Evolutionary conservation across 2,113 vertebrate genomes (phyloP).

Genomic region (Thinocorus orbignyianus): DNA sequence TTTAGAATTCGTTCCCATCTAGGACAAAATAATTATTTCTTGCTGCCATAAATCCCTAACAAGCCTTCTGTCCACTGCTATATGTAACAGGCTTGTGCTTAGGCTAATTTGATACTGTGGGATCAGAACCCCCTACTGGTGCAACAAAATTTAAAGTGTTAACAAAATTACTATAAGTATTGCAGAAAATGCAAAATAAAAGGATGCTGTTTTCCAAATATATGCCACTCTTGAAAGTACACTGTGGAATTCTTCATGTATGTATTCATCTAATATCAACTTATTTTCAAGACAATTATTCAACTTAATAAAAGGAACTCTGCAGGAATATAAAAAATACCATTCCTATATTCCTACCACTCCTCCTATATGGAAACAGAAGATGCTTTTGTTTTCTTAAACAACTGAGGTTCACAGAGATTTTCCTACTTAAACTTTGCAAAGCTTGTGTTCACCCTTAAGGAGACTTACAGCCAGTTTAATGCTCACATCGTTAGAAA

Average conservation of each 20-base stretch:
- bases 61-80: background rate
- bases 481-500: background rate
- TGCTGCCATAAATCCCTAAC: conserved; percentile 6
- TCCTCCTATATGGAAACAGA: conserved; percentile 1
- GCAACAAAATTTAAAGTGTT: conserved; percentile 8
- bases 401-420: background rate
- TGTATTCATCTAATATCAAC: background rate
- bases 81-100: background rate
- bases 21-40: conserved; percentile 13
- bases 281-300: conserved; percentile 25
- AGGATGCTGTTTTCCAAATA: conserved; percentile 6
- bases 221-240: background rate
- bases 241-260: background rate
- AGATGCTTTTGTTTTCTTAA: conserved; percentile 21
- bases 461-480: background rate
- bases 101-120: conserved; percentile 21
- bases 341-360: no score
- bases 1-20: background rate
- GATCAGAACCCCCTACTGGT: conserved; percentile 24
- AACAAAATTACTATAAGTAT: conserved; percentile 25
- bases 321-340: background rate
- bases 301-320: conserved; percentile 24
- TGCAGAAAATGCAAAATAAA: conserved; percentile 26
- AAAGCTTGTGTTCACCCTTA: background rate
- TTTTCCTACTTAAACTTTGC: background rate